Evolutionary conservation across 2,113 vertebrate genomes (phyloP).

Genomic region (Corvus cornix): DNA sequence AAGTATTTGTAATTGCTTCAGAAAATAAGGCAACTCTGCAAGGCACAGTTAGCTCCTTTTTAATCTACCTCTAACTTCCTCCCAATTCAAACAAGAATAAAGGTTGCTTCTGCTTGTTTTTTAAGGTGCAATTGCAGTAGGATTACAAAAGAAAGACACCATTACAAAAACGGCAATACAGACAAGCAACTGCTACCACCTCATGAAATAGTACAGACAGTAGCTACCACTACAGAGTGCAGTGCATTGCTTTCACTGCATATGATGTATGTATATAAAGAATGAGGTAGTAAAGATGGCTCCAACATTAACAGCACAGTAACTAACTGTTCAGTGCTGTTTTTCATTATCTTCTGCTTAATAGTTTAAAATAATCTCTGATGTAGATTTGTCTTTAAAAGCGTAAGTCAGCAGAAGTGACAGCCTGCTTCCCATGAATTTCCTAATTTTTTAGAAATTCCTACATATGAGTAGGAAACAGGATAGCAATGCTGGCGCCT

Average conservation of each 20-base stretch:
- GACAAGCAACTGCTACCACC: neutral
- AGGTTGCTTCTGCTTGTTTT: neutral
- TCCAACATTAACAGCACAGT: neutral
- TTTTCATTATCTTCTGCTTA: neutral
- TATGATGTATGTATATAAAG: neutral
- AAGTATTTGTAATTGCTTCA: neutral
- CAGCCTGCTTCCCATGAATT: neutral
- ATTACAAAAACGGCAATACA: neutral
- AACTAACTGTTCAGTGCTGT: neutral
- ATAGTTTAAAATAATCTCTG: neutral
- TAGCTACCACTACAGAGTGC: neutral
- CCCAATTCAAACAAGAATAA: neutral
- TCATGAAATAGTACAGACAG: fast-evolving
- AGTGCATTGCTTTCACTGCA: neutral
- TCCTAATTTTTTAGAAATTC: neutral
- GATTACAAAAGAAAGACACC: neutral
- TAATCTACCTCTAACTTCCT: neutral
- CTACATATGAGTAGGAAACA: fast-evolving
- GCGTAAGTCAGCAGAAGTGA: fast-evolving
- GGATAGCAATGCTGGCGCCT: neutral
- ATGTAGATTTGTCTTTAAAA: neutral
- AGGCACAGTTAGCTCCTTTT: neutral
- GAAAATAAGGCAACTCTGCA: neutral
- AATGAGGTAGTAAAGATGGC: neutral
- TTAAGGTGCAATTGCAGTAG: neutral